These are phyloP conservation scores for Pelobates cultripes DNA, from an alignment of 2,797 vertebrate genomes.

Conservation along the genomic window DNA sequence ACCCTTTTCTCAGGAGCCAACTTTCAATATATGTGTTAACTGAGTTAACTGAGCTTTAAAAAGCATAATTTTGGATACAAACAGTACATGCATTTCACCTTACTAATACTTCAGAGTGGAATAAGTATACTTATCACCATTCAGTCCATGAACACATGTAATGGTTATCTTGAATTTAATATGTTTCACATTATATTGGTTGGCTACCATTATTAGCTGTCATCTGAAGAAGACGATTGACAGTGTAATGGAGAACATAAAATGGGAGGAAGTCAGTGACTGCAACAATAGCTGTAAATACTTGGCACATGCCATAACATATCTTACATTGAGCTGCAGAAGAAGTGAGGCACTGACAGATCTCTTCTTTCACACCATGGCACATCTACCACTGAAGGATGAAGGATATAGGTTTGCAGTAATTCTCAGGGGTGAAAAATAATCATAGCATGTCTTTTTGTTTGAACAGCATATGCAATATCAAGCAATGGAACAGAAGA, in stretches of 20 bases:
- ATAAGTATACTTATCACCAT: background rate
- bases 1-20: too few relatives aligned
- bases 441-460: constrained; percentile 11
- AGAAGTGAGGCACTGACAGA: background rate
- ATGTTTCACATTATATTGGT: background rate
- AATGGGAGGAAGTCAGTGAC: background rate
- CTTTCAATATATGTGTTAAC: too few relatives aligned
- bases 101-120: too few relatives aligned
- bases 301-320: too few relatives aligned
- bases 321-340: background rate
- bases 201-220: background rate
- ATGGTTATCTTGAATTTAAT: background rate
- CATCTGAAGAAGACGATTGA: background rate
- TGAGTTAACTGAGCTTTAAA: too few relatives aligned
- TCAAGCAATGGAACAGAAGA: constrained; percentile 2
- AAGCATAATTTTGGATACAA: too few relatives aligned
- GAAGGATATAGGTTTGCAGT: background rate
- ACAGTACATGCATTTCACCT: too few relatives aligned
- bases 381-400: background rate
- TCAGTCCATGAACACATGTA: background rate
- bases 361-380: background rate
- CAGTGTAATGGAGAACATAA: background rate
- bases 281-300: background rate
- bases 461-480: background rate
- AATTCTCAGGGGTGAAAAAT: constrained; percentile 1